Base-by-base conservation (phyloP, 2,113 vertebrate species). In the Clarias magur region DNA sequence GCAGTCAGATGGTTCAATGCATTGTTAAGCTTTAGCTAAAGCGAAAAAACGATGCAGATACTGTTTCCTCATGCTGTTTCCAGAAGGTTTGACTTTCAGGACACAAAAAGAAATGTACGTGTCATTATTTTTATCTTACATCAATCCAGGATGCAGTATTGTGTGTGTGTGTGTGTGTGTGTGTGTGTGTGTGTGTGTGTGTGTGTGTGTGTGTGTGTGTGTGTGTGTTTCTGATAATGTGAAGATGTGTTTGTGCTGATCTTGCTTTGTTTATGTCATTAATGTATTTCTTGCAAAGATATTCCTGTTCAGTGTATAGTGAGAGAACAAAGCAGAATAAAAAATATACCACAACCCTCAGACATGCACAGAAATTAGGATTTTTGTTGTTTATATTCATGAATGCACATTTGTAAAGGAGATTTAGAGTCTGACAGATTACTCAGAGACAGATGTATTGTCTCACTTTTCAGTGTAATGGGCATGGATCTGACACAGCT, bases 361-460 rank as follows among this genome's bases (percentile, higher is more conserved):
- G 57, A n/a, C 19, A 9, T 72, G 67, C 27, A 70, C 70, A 73
- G 70, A 23, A 10, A 73, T 12, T 13, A 34, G 16, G 16, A 17
- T 17, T 48, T 48, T 42, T 73, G 4, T 17, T 59, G 17, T 68
- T 68, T 68, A 6, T 68, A 16, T 68, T 72, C 8, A 72, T 72
- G 68, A 72, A 42, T 76, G 73, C 53, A 12, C 42, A 76, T 76
- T n/a, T 76, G 11, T 7, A 53, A 17, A 15, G 8, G 23, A 53
- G 73, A 76, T 25, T 3, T 10, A 62, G 85, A 57, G 11, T 76
- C 19, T 68, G 70, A 75, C 16, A 82, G 62, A 75, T 19, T 54
- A 48, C 42, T 38, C 48, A 85, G 79, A 86, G 76, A 70, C 75
- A 78, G 78, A 59, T 80, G 42, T 87, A 76, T 81, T 83, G 34